phyloP scores from a whole-genome alignment of 2,113 vertebrate genomes.

The Xiphias gladius region DNA sequence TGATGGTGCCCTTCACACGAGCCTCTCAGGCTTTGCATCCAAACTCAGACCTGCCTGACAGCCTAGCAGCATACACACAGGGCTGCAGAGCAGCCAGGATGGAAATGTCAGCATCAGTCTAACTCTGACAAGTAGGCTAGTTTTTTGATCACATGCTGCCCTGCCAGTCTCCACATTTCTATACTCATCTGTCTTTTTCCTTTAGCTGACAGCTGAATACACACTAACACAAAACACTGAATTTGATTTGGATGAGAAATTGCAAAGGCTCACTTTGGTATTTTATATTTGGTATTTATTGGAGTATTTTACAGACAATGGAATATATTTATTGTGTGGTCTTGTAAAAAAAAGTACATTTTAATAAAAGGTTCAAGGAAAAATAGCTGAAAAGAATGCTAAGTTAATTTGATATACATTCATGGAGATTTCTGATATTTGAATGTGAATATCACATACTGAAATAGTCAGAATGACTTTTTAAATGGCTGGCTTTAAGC shows the following conservation, averaged over 20 bases:
- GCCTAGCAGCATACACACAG: conserved; percentile 22
- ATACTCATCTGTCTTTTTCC: conserved; percentile 52
- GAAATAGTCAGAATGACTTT: background rate
- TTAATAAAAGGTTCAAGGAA: conserved; percentile 3
- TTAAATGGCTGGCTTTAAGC: background rate
- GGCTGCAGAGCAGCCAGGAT: conserved; percentile 38
- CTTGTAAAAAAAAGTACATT: conserved; percentile 5
- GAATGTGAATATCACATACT: background rate
- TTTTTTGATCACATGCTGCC: conserved; percentile 34
- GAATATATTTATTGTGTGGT: background rate
- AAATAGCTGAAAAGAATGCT: background rate
- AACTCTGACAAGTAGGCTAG: conserved; percentile 58
- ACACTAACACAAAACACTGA: conserved; percentile 9
- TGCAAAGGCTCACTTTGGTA: background rate
- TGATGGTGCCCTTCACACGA: conserved; percentile 64
- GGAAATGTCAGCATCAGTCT: conserved; percentile 64
- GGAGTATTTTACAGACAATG: background rate
- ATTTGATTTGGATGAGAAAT: conserved; percentile 30
- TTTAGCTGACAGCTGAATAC: conserved; percentile 57
- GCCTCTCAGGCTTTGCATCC: conserved; percentile 49
- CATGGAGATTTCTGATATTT: background rate
- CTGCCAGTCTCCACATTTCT: conserved; percentile 31
- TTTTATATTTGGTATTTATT: background rate
- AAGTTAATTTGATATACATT: background rate
- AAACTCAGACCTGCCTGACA: conserved; percentile 60